Conservation (phyloP, 2,113 vertebrate genomes). For the Tachysurus vachellii region DNA sequence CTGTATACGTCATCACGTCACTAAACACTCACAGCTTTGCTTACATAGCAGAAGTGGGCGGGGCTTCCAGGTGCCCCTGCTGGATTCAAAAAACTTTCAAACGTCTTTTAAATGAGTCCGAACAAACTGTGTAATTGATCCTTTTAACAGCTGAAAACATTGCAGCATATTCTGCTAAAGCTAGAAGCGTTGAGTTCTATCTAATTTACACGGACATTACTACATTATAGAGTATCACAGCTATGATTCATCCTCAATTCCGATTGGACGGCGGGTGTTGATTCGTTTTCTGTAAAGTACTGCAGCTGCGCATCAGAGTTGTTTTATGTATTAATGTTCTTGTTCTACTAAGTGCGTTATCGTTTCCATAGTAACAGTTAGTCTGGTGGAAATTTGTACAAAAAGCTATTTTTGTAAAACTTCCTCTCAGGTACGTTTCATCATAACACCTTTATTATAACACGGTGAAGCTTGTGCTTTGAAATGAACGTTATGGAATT, state of each 20-base stretch:
- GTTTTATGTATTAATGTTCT: too few relatives aligned
- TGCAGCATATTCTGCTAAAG: too few relatives aligned
- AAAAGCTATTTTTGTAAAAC: not conserved
- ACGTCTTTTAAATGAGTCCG: too few relatives aligned
- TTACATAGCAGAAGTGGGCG: too few relatives aligned
- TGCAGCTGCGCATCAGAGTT: not conserved
- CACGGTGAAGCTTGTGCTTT: not conserved
- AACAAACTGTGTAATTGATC: too few relatives aligned
- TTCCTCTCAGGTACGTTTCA: not conserved
- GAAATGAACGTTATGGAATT: not conserved
- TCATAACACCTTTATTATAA: conserved; percentile 3
- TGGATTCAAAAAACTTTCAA: too few relatives aligned
- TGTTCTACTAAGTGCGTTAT: not conserved
- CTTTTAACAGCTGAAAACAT: too few relatives aligned
- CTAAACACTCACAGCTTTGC: too few relatives aligned
- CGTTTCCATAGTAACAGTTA: not conserved
- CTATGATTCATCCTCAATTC: not conserved
- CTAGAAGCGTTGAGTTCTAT: not conserved
- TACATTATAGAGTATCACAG: not conserved
- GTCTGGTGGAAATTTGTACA: not conserved
- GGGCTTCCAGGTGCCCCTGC: too few relatives aligned
- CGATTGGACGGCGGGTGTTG: not conserved
- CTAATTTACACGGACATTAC: not conserved
- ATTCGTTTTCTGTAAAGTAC: too few relatives aligned
- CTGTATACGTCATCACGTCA: too few relatives aligned